A percentile compares a stretch with the other conserved stretches of the same genome.
phyloP scores from a whole-genome alignment of 2,888 invertebrate species.

The Aspidiotus destructor region DNA sequence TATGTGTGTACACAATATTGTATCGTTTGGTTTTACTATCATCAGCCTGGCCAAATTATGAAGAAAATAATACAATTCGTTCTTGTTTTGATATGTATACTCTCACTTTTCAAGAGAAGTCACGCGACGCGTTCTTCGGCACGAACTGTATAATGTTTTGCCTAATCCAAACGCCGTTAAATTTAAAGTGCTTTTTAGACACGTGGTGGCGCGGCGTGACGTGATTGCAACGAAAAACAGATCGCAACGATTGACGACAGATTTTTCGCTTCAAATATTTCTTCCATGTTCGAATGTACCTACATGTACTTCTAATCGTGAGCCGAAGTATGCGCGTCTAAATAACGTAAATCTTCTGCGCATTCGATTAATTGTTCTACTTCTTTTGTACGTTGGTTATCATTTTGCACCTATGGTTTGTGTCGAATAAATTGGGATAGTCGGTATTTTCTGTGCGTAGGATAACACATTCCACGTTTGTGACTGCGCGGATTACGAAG shows the following conservation, averaged over 20 bases:
- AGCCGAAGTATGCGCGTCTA: not conserved
- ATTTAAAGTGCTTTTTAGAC: not conserved
- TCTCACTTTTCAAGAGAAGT: too few species aligned
- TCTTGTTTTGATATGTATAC: too few species aligned
- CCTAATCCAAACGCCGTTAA: not conserved
- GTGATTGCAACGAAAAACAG: too few species aligned
- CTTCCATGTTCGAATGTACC: too few species aligned
- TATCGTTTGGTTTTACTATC: too few species aligned
- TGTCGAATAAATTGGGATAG: not conserved
- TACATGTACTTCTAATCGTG: too few species aligned
- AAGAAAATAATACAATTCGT: too few species aligned
- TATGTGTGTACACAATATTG: too few species aligned
- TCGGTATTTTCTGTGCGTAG: not conserved
- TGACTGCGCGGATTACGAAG: not conserved
- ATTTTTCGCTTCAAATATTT: too few species aligned
- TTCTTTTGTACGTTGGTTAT: constrained; percentile 4
- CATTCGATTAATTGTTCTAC: not conserved
- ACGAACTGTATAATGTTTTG: not conserved
- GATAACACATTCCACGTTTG: not conserved
- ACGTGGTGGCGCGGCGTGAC: not conserved
- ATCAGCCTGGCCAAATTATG: too few species aligned
- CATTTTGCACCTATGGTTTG: not conserved
- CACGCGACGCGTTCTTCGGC: not conserved
- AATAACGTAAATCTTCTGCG: not conserved
- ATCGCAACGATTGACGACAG: too few species aligned